Evolutionary conservation across 2,797 vertebrate genomes (phyloP).

Genomic region (Ambastaia sidthimunki): DNA sequence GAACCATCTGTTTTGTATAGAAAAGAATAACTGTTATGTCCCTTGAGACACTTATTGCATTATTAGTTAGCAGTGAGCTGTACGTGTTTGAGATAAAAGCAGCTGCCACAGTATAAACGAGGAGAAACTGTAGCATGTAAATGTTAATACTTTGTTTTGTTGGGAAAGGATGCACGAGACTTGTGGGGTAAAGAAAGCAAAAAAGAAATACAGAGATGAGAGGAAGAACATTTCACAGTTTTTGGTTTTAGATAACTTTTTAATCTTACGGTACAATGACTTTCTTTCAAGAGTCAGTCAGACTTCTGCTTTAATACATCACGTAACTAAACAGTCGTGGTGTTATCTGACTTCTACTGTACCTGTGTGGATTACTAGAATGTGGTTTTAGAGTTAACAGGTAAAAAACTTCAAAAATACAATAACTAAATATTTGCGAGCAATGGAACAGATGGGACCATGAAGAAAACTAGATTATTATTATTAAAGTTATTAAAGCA

Average conservation of each 20-base stretch:
- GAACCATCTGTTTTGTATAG: constrained; percentile 55
- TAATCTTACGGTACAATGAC: background rate
- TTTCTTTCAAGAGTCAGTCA: background rate
- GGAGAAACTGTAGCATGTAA: background rate
- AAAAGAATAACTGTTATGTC: constrained; percentile 64
- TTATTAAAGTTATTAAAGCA: background rate
- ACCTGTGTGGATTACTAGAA: background rate
- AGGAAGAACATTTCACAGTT: background rate
- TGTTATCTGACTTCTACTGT: background rate
- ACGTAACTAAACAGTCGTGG: background rate
- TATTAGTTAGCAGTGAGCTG: constrained; percentile 42
- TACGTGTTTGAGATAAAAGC: constrained; percentile 10
- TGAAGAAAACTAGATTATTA: background rate
- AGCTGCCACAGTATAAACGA: constrained; percentile 37
- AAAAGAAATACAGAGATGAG: background rate
- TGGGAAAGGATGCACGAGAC: background rate
- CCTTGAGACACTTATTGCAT: constrained; percentile 68
- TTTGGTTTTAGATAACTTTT: background rate
- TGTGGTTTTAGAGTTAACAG: background rate
- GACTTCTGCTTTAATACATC: background rate
- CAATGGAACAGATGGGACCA: background rate
- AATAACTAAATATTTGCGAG: background rate
- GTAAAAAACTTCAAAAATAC: background rate
- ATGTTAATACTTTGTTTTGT: background rate
- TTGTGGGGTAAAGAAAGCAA: background rate